Conservation (phyloP, 2,113 vertebrate genomes). For the Pelodiscus sinensis region DNA sequence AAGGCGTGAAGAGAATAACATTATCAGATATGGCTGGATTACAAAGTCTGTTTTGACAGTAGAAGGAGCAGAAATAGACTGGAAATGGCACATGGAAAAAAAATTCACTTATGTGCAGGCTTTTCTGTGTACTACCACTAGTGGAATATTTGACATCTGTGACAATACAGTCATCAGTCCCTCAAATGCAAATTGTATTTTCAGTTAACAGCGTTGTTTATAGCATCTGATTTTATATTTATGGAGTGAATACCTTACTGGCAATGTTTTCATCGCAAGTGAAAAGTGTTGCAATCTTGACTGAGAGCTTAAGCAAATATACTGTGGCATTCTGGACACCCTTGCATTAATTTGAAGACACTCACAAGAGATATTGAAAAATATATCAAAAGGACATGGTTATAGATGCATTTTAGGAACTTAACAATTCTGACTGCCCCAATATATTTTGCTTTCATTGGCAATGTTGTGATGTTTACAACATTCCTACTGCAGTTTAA, state of each 20-base stretch:
- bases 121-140: background rate
- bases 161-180: constrained; percentile 12
- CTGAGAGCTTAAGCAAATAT: background rate
- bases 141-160: background rate
- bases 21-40: background rate
- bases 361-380: constrained; percentile 25
- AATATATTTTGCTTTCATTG: constrained; percentile 45
- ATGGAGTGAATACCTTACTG: background rate
- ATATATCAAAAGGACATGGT: constrained; percentile 35
- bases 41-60: background rate
- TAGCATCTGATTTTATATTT: background rate
- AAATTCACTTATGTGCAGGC: background rate
- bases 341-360: constrained; percentile 45
- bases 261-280: constrained; percentile 10
- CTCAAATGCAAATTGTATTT: background rate
- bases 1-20: accelerated
- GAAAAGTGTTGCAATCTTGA: constrained; percentile 2
- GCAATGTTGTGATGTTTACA: constrained; percentile 48
- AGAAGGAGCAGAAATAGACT: background rate
- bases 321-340: constrained; percentile 18
- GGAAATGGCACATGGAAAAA: background rate
- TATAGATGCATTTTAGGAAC: constrained; percentile 1
- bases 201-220: background rate
- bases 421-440: background rate
- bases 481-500: constrained; percentile 69